Percentiles rank a stretch among this genome's conserved stretches.
phyloP scores from a whole-genome alignment of 2,113 vertebrate species.

The Cariama cristata region DNA sequence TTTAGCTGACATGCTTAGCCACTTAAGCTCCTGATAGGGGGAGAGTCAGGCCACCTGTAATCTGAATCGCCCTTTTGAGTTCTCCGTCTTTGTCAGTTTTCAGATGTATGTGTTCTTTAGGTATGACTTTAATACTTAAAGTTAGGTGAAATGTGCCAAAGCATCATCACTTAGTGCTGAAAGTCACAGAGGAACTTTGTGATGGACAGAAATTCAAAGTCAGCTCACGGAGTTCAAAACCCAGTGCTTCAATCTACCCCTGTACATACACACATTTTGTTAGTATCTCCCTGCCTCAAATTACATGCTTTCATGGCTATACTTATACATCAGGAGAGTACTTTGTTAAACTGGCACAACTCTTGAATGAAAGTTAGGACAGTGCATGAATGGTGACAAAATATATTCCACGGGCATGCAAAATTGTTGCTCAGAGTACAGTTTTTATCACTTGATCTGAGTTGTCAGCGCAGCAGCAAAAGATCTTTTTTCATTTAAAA shows the following conservation, averaged over 20 bases:
- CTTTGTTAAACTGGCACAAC: not conserved
- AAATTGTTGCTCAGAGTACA: not conserved
- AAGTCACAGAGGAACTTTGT: not conserved
- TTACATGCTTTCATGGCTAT: not conserved
- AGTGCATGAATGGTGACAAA: not conserved
- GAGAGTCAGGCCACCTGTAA: slow-evolving; percentile 34
- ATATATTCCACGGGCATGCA: not conserved
- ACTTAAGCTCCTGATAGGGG: slow-evolving; percentile 64
- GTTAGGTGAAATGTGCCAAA: not conserved
- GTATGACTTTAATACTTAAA: not conserved
- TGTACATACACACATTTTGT: not conserved
- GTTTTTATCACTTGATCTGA: slow-evolving; percentile 3
- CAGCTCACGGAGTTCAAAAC: not conserved
- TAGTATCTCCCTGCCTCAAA: not conserved
- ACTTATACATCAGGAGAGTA: not conserved
- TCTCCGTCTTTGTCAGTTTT: slow-evolving; percentile 55
- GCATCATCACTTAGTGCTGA: not conserved
- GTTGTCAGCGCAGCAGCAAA: not conserved
- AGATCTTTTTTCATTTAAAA: not conserved
- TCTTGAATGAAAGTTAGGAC: not conserved
- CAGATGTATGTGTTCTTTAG: not conserved
- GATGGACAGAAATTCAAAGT: not conserved
- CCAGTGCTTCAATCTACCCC: not conserved
- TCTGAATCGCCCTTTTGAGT: slow-evolving; percentile 19
- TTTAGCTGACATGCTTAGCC: slow-evolving; percentile 55